Evolutionary conservation across 2,888 invertebrate genomes (phyloP).

Genomic region (Yponomeuta sedellus): DNA sequence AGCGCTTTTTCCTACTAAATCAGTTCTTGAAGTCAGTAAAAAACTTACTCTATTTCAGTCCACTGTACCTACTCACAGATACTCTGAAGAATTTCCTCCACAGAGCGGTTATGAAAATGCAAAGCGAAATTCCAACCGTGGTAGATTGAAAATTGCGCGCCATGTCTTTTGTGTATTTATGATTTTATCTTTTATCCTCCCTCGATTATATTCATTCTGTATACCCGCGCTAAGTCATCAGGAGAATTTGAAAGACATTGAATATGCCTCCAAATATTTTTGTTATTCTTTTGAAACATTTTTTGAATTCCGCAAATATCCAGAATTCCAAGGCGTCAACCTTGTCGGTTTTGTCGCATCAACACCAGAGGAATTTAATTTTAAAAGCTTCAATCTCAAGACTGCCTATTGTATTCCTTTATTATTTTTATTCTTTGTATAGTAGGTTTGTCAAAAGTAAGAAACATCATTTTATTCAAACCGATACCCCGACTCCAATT

Average conservation of each 20-base stretch:
- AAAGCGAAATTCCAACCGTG: neutral
- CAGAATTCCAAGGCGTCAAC: too few species aligned
- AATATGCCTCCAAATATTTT: neutral
- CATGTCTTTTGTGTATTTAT: neutral
- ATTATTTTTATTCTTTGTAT: too few species aligned
- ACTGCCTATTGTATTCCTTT: too few species aligned
- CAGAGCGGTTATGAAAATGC: conserved; percentile 2
- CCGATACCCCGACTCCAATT: too few species aligned
- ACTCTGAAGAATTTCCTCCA: conserved; percentile 5
- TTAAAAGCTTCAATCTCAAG: too few species aligned
- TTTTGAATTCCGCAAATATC: too few species aligned
- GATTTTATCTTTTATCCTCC: neutral
- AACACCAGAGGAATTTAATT: too few species aligned
- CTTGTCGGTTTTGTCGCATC: too few species aligned
- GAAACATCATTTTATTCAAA: too few species aligned
- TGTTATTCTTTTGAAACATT: neutral
- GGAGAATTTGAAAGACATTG: neutral
- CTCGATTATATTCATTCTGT: neutral
- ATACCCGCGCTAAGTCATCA: neutral
- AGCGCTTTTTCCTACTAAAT: too few species aligned
- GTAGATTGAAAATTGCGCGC: conserved; percentile 1
- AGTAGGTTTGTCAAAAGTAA: too few species aligned
- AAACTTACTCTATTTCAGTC: neutral
- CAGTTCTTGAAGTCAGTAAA: too few species aligned
- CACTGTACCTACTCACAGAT: neutral